phyloP scores from a whole-genome alignment of 2,888 invertebrate species.

The Trichacis sp. region DNA sequence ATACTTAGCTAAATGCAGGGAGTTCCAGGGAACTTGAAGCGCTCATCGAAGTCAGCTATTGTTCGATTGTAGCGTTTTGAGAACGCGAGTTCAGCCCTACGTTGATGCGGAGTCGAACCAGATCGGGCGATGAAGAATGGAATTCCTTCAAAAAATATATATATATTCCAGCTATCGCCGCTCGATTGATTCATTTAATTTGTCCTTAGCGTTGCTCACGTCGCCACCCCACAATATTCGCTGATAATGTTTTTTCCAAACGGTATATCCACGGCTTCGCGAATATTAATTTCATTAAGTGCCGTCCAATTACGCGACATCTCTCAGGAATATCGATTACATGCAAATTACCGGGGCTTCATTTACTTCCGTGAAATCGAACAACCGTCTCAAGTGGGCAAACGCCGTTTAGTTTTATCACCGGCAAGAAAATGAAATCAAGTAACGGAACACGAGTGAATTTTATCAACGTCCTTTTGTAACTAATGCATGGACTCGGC shows the following conservation, averaged over 20 bases:
- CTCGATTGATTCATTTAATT: neutral
- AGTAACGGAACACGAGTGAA: constrained; percentile 15
- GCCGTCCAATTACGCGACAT: constrained; percentile 28
- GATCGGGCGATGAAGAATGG: constrained; percentile 9
- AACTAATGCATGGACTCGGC: constrained; percentile 3
- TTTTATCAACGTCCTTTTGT: constrained; percentile 15
- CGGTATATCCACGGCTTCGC: neutral
- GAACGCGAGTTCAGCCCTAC: constrained; percentile 26
- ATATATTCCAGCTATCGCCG: neutral
- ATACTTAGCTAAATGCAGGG: constrained; percentile 34
- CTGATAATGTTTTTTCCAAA: too few relatives aligned
- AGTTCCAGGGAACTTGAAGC: constrained; percentile 33
- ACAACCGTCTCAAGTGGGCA: constrained; percentile 23
- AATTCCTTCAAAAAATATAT: too few relatives aligned
- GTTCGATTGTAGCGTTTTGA: constrained; percentile 34
- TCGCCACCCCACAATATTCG: too few relatives aligned
- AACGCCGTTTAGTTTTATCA: constrained; percentile 28
- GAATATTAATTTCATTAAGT: neutral
- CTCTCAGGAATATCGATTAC: constrained; percentile 35
- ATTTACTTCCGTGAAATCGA: constrained; percentile 29
- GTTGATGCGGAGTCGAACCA: constrained; percentile 17
- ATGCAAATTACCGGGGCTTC: constrained; percentile 36
- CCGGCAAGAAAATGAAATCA: constrained; percentile 14
- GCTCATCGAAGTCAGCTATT: constrained; percentile 32
- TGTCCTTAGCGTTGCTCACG: neutral